Evolutionary conservation across 2,888 invertebrate genomes (phyloP), one percentile per base, ranked within the genome.

Genomic region (Dryobota labecula): DNA sequence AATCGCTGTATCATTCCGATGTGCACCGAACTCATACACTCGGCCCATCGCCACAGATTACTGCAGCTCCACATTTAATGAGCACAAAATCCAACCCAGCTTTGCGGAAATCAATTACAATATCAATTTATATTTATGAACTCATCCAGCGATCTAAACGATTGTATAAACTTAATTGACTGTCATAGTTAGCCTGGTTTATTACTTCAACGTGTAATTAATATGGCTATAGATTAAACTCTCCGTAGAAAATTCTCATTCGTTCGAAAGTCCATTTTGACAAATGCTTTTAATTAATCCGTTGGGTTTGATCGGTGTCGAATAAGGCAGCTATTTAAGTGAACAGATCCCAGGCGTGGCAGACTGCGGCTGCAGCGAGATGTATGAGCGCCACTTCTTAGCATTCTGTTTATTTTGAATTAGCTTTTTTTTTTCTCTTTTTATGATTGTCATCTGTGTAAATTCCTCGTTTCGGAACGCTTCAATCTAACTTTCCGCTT

Each of bases 271-370:
- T 75, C 88, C 90, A 90, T 93, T 92, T 92, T 92, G 92, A 94
- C 91, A 90, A 92, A 94, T 94, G 92, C 91, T 93, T 93, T 92
- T 94, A 94, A 94, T 94, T 94, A 94, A 94, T 93, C 90, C 89
- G 89, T 88, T 91, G 93, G 92, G 92, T 91, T 93, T 92, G 91
- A 90, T 92, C 88, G 88, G 88, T 88, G 90, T 90, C 88, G 90
- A 90, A 88, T 86, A 87, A 90, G 88, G 89, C 90, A 90, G 90
- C 89, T 90, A 91, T 92, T 92, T 91, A 90, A 90, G 88, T 87
- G 90, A 90, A 92, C 93, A 92, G 91, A 93, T 92, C 90, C 90
- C 91, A 90, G 92, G 93, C 93, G 93, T 91, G 92, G 91, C 87
- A 84, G 80, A 88, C 87, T 85, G 82, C 78, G 86, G 84, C 85